phyloP scores from a whole-genome alignment of 2,888 invertebrate species.

The Aplocera efformata region DNA sequence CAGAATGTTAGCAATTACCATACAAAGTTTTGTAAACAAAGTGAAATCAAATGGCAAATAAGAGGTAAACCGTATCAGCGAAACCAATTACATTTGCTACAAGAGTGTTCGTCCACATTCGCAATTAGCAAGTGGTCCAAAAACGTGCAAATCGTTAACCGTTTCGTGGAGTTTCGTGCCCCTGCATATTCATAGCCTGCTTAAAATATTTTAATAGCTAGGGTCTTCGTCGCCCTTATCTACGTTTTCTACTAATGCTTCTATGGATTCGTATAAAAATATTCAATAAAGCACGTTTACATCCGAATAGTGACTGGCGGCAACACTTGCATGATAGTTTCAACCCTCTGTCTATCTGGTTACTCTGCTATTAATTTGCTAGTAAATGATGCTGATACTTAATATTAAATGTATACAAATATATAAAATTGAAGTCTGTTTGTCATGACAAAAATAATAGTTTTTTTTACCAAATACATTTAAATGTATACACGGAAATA shows the following conservation, averaged over 20 bases:
- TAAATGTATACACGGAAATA: too few species aligned
- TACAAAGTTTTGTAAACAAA: slow-evolving; percentile 5
- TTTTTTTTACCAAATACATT: too few species aligned
- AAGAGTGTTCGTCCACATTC: slow-evolving; percentile 75
- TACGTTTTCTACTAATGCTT: slow-evolving; percentile 71
- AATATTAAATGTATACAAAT: too few species aligned
- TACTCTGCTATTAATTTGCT: too few species aligned
- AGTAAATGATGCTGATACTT: too few species aligned
- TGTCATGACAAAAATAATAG: too few species aligned
- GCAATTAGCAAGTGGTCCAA: slow-evolving; percentile 78
- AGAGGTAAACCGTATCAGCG: slow-evolving; percentile 60
- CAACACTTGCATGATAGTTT: too few species aligned
- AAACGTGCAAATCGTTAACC: slow-evolving; percentile 79
- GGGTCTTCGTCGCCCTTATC: slow-evolving; percentile 59
- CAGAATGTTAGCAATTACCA: too few species aligned
- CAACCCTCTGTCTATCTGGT: too few species aligned
- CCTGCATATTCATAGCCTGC: slow-evolving; percentile 79
- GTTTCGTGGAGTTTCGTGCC: slow-evolving; percentile 70
- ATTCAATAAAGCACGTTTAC: not conserved
- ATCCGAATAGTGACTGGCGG: too few species aligned
- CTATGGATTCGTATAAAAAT: slow-evolving; percentile 53
- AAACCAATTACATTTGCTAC: slow-evolving; percentile 76
- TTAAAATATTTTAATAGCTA: slow-evolving; percentile 77
- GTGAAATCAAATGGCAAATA: slow-evolving; percentile 53
- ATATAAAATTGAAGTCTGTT: too few species aligned